Conservation (phyloP, 2,797 vertebrate genomes). For the Carcharodon carcharias region DNA sequence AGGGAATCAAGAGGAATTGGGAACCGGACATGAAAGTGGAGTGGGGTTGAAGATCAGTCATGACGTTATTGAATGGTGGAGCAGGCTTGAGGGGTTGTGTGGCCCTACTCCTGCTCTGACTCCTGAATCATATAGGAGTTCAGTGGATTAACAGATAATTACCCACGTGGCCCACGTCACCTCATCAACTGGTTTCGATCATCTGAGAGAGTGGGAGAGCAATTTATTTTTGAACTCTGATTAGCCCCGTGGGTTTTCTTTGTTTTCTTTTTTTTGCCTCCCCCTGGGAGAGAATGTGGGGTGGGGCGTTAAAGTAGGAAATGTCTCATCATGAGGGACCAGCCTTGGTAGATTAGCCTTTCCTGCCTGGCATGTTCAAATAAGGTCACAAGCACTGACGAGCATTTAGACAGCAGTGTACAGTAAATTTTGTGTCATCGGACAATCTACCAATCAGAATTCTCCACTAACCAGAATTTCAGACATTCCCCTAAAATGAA, state of each 20-base stretch:
- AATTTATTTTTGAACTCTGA: not conserved
- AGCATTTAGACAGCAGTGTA: not conserved
- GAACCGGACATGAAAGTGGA: no score
- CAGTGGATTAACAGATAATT: not conserved
- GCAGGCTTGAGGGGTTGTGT: no score
- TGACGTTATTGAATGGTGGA: no score
- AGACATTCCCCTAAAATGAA: no score
- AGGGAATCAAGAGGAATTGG: no score
- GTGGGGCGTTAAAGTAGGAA: not conserved
- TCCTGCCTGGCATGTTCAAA: not conserved
- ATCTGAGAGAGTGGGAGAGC: not conserved
- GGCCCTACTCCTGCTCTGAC: no score
- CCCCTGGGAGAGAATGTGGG: not conserved
- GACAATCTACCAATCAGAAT: no score
- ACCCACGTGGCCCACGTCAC: not conserved
- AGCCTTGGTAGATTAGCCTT: not conserved
- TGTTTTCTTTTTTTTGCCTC: not conserved
- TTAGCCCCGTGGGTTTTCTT: not conserved
- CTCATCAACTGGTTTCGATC: not conserved
- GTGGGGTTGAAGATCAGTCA: no score
- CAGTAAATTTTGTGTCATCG: not conserved
- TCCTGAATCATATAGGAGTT: not conserved
- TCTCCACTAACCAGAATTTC: no score
- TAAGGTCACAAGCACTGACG: not conserved
- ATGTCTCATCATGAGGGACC: no score